Conservation (phyloP, 2,888 invertebrate species). For the Lucinisca nassula region DNA sequence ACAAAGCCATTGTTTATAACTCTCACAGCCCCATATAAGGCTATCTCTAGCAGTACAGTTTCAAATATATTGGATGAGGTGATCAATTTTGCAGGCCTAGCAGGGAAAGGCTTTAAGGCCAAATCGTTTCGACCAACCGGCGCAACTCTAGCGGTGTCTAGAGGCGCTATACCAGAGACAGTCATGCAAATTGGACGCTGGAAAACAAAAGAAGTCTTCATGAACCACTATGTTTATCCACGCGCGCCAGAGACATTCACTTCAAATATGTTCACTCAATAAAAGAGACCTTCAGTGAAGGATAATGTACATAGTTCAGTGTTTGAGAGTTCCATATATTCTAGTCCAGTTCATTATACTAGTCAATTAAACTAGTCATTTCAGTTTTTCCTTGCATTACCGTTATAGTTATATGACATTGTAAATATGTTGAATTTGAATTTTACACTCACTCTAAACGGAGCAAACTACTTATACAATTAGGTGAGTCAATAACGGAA, state of each 20-base stretch:
- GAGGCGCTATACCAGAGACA: not conserved
- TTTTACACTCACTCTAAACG: no score
- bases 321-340: no score
- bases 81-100: not conserved
- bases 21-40: not conserved
- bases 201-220: slow-evolving; percentile 14
- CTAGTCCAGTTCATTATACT: no score
- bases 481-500: no score
- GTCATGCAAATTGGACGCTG: slow-evolving; percentile 3
- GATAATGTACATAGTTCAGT: not conserved
- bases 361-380: no score
- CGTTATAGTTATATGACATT: no score
- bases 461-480: no score
- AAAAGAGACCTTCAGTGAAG: not conserved
- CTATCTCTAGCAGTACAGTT: not conserved
- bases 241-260: not conserved
- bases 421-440: no score
- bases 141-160: not conserved
- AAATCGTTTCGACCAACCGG: slow-evolving; percentile 21
- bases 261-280: not conserved
- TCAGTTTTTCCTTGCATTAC: no score
- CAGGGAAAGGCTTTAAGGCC: not conserved
- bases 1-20: slow-evolving; percentile 3
- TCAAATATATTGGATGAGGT: slow-evolving; percentile 8
- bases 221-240: slow-evolving; percentile 15